Percentiles rank a stretch among this genome's conserved stretches.
Conservation (phyloP, 2,797 vertebrate species). For the Pseudochromis fuscus region DNA sequence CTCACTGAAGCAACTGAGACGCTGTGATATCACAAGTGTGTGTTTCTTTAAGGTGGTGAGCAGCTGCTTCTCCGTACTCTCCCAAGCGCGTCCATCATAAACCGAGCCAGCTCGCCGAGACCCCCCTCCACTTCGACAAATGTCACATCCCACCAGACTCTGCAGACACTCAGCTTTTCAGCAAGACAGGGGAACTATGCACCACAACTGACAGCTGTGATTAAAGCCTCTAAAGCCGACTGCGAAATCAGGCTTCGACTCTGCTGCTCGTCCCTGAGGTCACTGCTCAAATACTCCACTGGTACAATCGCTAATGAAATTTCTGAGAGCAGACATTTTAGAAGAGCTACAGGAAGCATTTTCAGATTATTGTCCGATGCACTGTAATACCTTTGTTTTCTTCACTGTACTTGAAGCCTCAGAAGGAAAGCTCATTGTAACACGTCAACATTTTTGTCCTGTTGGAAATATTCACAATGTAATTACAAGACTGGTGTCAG, state of each 20-base stretch:
- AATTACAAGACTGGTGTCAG: too few species aligned
- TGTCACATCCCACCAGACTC: conserved; percentile 61
- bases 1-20: neutral
- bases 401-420: too few species aligned
- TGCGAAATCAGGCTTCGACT: conserved; percentile 33
- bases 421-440: too few species aligned
- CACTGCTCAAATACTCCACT: conserved; percentile 5
- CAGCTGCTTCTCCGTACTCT: conserved; percentile 51
- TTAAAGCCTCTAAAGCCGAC: conserved; percentile 51
- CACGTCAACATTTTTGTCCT: too few species aligned
- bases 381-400: neutral
- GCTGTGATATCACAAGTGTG: neutral
- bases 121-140: conserved; percentile 53
- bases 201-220: conserved; percentile 60
- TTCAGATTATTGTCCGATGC: conserved; percentile 3
- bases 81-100: conserved; percentile 14
- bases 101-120: conserved; percentile 15
- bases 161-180: conserved; percentile 48
- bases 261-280: conserved; percentile 11
- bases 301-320: conserved; percentile 9
- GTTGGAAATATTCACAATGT: too few species aligned
- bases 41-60: conserved; percentile 32
- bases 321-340: neutral
- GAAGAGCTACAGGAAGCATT: neutral
- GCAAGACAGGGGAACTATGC: conserved; percentile 28